Base-by-base conservation (phyloP, 2,113 vertebrate species). In the Lagopus muta region DNA sequence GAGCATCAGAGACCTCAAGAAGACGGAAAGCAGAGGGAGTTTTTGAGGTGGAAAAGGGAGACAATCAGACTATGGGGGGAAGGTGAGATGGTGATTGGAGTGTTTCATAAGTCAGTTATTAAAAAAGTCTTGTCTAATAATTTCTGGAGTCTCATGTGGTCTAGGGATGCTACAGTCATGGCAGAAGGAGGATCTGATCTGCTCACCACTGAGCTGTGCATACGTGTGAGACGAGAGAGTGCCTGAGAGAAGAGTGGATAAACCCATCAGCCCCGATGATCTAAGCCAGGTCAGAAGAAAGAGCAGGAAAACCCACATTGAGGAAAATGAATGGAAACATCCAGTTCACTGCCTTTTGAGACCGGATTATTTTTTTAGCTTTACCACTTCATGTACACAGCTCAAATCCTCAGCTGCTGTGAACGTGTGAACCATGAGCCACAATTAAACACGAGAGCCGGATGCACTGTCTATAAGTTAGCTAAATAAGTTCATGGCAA, bases 281-380 rank as follows among this genome's bases (percentile, higher is more conserved):
- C 45, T 95, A 1, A 0, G 8, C 2, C 3, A 74, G 32, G 11
- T 75, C 36, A 86, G 47, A 67, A 28, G 18, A 45, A 52, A 24
- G 85, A 69, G 67, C 55, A 86, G 82, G 66, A 88, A 90, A 86
- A 58, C n/a, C 32, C 10, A 2, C 9, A 83, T 43, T 66, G 54
- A 92, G 38, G 32, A 55, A 21, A 73, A 62, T 50, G 38, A 66
- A 76, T 62, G 79, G 45, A 70, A 95, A 79, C 36, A 73, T 73
- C 34, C 71, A 81, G 20, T 38, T 90, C 45, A 40, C 7, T 0
- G 2, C 45, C 18, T 89, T 82, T 34, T 76, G 64, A 80, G 36
- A 77, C 45, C 38, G 64, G 4, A 60, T 40, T 64, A 24, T 62
- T 65, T 40, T 93, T 43, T 57, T 43, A 7, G 38, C 40, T 85